A percentile compares a stretch with the other conserved stretches of the same genome.
These are phyloP conservation scores for Notospermus geniculatus DNA, from an alignment of 1,140 invertebrate species.

Conservation along the genomic window DNA sequence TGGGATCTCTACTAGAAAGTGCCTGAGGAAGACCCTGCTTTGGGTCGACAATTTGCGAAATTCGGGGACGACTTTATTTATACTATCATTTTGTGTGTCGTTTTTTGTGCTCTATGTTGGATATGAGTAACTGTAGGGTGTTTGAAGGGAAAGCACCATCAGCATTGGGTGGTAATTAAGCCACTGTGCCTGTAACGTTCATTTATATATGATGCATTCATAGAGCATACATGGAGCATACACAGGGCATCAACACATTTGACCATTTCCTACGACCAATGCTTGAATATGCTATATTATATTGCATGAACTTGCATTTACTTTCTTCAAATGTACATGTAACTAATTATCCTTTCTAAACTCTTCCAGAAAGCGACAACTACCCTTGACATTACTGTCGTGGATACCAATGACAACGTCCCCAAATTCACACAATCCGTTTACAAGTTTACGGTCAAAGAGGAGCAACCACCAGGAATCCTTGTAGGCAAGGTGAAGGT, in stretches of 20 bases:
- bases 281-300: not conserved
- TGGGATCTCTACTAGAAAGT: too few relatives aligned
- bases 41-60: too few relatives aligned
- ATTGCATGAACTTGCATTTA: too few relatives aligned
- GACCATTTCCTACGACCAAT: not conserved
- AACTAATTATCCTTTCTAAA: too few relatives aligned
- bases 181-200: not conserved
- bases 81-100: too few relatives aligned
- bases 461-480: slow-evolving; percentile 1
- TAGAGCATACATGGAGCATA: not conserved
- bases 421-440: not conserved
- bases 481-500: not conserved
- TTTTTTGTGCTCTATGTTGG: too few relatives aligned
- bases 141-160: not conserved
- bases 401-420: slow-evolving; percentile 6
- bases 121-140: not conserved
- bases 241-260: not conserved
- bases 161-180: not conserved
- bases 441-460: slow-evolving; percentile 3
- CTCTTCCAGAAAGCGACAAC: slow-evolving; percentile 3
- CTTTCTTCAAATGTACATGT: too few relatives aligned
- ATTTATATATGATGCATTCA: not conserved
- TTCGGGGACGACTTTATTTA: too few relatives aligned
- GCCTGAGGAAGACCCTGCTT: too few relatives aligned
- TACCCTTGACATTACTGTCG: not conserved